These are phyloP conservation scores for Palythoa heliodiscus DNA, from an alignment of 92 coral and sea anemone species.

Conservation along the genomic window DNA sequence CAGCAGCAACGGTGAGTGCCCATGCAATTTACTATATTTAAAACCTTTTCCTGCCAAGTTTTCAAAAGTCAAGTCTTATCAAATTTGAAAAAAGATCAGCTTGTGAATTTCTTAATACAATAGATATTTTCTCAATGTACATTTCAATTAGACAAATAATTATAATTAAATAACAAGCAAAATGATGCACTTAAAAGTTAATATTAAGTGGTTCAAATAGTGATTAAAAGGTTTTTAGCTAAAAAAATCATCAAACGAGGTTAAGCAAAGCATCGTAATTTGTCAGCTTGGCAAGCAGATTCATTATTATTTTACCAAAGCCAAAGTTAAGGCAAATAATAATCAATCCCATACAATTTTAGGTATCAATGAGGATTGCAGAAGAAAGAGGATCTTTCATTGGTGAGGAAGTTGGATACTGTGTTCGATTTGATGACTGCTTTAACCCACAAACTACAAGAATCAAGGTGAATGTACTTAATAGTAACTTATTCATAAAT, in stretches of 20 bases:
- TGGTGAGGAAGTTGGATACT: slow-evolving; percentile 95
- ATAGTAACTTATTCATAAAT: not conserved
- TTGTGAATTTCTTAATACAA: not conserved
- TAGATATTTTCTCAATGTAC: no score
- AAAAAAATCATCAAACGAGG: no score
- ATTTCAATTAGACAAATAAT: no score
- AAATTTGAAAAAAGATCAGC: not conserved
- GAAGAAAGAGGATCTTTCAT: slow-evolving; percentile 89
- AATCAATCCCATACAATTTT: no score
- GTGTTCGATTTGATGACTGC: slow-evolving; percentile 95
- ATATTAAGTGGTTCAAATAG: no score
- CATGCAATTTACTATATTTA: no score
- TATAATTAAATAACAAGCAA: no score
- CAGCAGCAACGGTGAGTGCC: slow-evolving; percentile 83
- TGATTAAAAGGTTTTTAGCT: no score
- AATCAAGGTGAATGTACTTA: slow-evolving; percentile 56
- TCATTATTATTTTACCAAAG: no score
- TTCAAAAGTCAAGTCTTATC: not conserved
- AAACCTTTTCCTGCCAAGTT: not conserved
- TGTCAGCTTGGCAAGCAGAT: no score
- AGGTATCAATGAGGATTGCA: slow-evolving; percentile 93
- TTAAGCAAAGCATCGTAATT: not conserved
- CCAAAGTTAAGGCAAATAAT: no score
- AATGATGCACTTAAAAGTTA: no score
- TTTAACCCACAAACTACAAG: slow-evolving; percentile 84